Base-by-base conservation (phyloP, 2,888 invertebrate genomes). In the Meliscaeva auricollis region DNA sequence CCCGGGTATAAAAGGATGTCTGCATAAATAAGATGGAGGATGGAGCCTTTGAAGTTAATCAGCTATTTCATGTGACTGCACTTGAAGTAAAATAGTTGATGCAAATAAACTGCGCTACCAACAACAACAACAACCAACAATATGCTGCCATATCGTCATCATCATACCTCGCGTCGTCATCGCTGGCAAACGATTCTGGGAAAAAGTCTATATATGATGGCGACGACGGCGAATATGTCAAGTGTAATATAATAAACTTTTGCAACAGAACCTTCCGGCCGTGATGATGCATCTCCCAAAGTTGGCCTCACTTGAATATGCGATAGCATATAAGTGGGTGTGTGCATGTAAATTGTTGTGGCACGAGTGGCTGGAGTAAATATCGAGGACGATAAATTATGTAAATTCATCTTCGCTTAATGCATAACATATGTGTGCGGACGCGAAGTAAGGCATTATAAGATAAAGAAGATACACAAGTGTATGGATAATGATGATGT, bases 21-120 rank as follows among this genome's bases (percentile, higher is more conserved):
- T 56, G 72, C 76, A 81, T 77, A 81, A 81, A 73, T 76, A 77
- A 81, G 44, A 52, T 72, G 68, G 62, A 76, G 76, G 44, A 52
- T 72, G 68, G 62, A 76, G 76, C 68, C 76, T 85, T 85, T 85
- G 76, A 85, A 81, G 85, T 85, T 85, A 81, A 85, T 80, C 81
- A 81, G 81, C 62, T 69, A 85, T 85, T 77, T 81, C 76, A 81
- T 73, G 62, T 85, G 84, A 77, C 76, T 85, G 81, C 81, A 81
- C 85, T 76, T 54, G 72, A 72, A 85, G 81, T 50, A 72, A 76
- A 76, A 72, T 60, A 76, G 68, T 85, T 81, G 85, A 85, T 84
- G 84, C 84, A 80, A 84, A 80, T 80, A 84, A 84, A 84, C 80
- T 80, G 75, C 70, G 30, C 64, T 69, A 66, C 48, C 66, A 48